phyloP scores from a whole-genome alignment of 2,888 invertebrate genomes.

The Muscina levida region DNA sequence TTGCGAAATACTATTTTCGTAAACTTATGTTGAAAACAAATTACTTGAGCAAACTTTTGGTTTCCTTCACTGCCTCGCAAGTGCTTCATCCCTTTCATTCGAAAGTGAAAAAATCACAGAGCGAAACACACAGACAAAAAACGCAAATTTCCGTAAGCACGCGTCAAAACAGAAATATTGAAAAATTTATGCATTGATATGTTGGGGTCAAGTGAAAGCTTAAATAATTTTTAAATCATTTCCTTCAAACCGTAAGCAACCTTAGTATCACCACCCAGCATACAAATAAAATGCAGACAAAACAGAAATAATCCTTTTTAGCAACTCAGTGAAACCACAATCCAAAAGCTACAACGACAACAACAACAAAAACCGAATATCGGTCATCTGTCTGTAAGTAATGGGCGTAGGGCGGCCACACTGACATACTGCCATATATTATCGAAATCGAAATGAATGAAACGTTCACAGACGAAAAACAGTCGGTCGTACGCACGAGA shows the following conservation, averaged over 20 bases:
- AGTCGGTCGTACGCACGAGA: constrained; percentile 64
- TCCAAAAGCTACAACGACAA: too few species aligned
- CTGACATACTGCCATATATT: constrained; percentile 78
- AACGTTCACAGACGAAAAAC: neutral
- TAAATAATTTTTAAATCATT: constrained; percentile 61
- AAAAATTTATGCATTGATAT: constrained; percentile 76
- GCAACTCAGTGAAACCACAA: too few species aligned
- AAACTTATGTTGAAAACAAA: too few species aligned
- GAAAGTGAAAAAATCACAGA: too few species aligned
- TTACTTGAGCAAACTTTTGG: too few species aligned
- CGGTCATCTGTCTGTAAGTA: constrained; percentile 59
- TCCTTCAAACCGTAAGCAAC: neutral
- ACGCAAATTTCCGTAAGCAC: too few species aligned
- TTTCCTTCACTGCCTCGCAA: too few species aligned
- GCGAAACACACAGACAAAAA: too few species aligned
- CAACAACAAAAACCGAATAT: constrained; percentile 51
- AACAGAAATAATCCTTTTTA: too few species aligned
- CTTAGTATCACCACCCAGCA: neutral
- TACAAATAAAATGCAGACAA: too few species aligned
- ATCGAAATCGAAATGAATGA: constrained; percentile 65
- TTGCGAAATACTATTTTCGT: too few species aligned
- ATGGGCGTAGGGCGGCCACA: constrained; percentile 77
- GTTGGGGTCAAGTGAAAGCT: constrained; percentile 78
- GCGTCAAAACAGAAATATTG: constrained; percentile 56
- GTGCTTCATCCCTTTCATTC: too few species aligned